Base-by-base conservation (phyloP, 2,797 vertebrate species). In the Phylloscopus collybita region DNA sequence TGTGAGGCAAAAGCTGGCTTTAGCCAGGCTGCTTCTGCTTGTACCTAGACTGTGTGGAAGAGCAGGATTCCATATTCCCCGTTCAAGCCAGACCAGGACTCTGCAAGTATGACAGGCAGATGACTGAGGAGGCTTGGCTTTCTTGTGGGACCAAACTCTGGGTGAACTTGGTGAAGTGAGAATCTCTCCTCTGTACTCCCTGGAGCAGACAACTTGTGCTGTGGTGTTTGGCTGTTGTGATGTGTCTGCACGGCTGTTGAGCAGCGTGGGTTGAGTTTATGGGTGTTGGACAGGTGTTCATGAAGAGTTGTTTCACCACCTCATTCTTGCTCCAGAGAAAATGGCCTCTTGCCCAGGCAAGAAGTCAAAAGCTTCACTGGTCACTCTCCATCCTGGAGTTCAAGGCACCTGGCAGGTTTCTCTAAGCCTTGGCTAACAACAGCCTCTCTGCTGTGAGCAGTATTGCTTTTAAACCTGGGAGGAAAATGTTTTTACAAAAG, bases 71-170 rank as follows among this genome's bases (percentile, higher is more conserved):
- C 27, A 2, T 13, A 16, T 45, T 67, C 23, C 30, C 13, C 1
- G 4, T n/a, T 38, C 23, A 42, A 79, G 44, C 26, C 26, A 49
- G 29, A 25, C 23, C 13, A 62, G 57, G 30, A 71, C 22, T 62
- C 8, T 4, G 13, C 25, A 44, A 1, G 2, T 1, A 1, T 7
- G 27, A 25, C 1, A 13, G 15, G 25, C 4, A 9, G 69, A 26
- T 32, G 23, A 10, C 25, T 12, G 20, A 59, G 40, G 23, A 62
- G 6, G n/a, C 20, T 53, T 90, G 34, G 17, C 38, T 87, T 53
- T 45, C 49, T 60, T 60, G 30, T 62, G 49, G 23, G 17, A 30
- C 50, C 61, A 65, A 54, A 67, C 26, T 47, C 15, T n/a, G 67
- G 13, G 32, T 92, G 56, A 85, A 53, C 15, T 13, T 42, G 50